phyloP scores from a whole-genome alignment of 2,888 invertebrate genomes.

The Lagria hirta region DNA sequence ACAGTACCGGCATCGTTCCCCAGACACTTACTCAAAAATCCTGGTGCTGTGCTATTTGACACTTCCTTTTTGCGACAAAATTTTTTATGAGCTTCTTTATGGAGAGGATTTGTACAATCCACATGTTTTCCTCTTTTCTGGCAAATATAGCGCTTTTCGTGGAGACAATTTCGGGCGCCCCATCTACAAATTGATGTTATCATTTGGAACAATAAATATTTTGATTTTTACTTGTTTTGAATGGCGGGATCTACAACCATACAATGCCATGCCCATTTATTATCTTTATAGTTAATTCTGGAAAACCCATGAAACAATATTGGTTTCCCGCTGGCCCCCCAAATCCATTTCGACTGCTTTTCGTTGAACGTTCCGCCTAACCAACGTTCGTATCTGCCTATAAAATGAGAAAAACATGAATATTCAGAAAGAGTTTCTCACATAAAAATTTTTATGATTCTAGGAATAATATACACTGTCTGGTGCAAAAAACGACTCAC shows the following conservation, averaged over 20 bases:
- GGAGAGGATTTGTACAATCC: not conserved
- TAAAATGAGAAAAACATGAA: conserved; percentile 1
- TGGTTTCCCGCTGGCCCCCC: conserved; percentile 70
- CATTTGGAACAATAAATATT: not conserved
- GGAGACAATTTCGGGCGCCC: conserved; percentile 19
- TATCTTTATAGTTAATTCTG: conserved; percentile 58
- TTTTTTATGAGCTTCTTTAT: conserved; percentile 2
- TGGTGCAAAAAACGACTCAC: conserved; percentile 1
- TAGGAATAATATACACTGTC: too few relatives aligned
- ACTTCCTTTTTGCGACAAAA: conserved; percentile 4
- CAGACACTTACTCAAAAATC: conserved; percentile 15
- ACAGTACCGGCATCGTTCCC: not conserved
- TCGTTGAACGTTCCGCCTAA: conserved; percentile 79
- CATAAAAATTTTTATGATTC: not conserved
- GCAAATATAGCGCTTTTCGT: conserved; percentile 34
- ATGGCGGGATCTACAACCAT: conserved; percentile 65
- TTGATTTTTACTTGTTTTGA: conserved; percentile 26
- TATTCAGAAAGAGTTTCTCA: not conserved
- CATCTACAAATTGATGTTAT: conserved; percentile 14
- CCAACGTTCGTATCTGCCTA: conserved; percentile 65
- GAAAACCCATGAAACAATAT: conserved; percentile 72
- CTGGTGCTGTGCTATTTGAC: conserved; percentile 5
- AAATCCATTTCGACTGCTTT: conserved; percentile 69
- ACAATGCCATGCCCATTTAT: conserved; percentile 67
- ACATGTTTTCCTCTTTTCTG: conserved; percentile 11